These are phyloP conservation scores for Tragopan temminckii DNA, from an alignment of 2,797 vertebrate genomes.

Conservation along the genomic window DNA sequence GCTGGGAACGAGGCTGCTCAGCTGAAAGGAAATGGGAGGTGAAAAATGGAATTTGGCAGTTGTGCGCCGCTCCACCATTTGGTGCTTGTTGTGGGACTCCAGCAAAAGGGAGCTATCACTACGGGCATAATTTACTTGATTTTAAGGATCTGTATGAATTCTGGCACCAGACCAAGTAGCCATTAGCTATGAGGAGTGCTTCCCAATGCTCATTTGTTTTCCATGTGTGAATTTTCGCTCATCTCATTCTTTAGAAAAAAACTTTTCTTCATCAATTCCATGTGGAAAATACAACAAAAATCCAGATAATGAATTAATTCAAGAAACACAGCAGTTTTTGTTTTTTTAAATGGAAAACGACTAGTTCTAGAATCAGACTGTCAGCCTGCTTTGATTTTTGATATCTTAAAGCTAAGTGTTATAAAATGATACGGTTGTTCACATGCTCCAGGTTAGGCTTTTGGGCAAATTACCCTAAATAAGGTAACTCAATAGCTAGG, in stretches of 20 bases:
- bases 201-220: conserved; percentile 57
- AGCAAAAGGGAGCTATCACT: conserved; percentile 26
- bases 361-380: conserved; percentile 41
- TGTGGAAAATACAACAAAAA: conserved; percentile 44
- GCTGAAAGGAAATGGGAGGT: conserved; percentile 33
- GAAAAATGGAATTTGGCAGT: conserved; percentile 67
- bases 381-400: conserved; percentile 46
- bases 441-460: conserved; percentile 18
- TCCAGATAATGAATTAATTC: conserved; percentile 60
- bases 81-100: conserved; percentile 37
- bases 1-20: background rate
- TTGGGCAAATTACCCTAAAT: conserved; percentile 66
- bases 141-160: conserved; percentile 46
- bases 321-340: background rate
- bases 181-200: conserved; percentile 22
- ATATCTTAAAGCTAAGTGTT: conserved; percentile 52
- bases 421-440: conserved; percentile 62
- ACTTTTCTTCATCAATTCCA: conserved; percentile 50
- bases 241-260: background rate
- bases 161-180: conserved; percentile 37
- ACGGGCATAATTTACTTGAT: conserved; percentile 39
- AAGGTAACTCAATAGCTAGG: conserved; percentile 72
- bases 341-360: conserved; percentile 16
- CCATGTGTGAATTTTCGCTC: conserved; percentile 33
- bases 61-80: background rate